Evolutionary conservation across 2,113 vertebrate genomes (phyloP), one percentile per base, ranked within the genome.

Genomic region (Malurus melanocephalus): DNA sequence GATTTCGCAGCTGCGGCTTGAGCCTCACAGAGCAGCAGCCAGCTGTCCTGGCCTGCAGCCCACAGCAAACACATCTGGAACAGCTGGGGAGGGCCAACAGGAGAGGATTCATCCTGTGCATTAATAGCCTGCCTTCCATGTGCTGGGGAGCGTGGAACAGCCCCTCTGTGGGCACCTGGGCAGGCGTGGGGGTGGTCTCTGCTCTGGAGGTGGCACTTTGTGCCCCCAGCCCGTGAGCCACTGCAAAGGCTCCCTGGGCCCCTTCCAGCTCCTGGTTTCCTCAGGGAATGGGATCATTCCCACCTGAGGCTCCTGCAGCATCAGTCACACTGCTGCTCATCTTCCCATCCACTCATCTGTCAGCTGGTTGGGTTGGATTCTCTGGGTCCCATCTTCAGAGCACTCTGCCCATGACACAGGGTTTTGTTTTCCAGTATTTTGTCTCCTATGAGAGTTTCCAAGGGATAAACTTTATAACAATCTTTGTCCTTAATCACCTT

Each of bases 41-140:
- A 92, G 86, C 68, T 92, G 76, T 68, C 59, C 62, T 45, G 60
- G 87, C 77, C 77, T 88, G 14, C 77, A 74, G 90, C 81, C 69
- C 72, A 77, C 55, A 73, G 66, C 71, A 55, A 85, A 24, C 66
- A 78, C 82, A 85, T 76, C 83, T 94, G 86, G 56, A 60, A 73
- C 62, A 75, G 85, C 59, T 72, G 64, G 12, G 11, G 21, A 55
- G 48, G 42, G 61, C 80, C 91, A 90, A 35, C 60, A 66, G 79
- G 60, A 33, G 60, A 74, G n/a, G 26, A 75, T 49, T 74, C 46
- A 7, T 38, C 65, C 11, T 5, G 22, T 23, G 68, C 24, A 35
- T 33, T 21, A 30, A 51, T 33, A 27, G 16, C 26, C 16, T 14
- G 28, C 17, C 13, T 72, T 56, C n/a, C 49, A 13, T 1, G 13